phyloP scores from a whole-genome alignment of 2,113 vertebrate species.

The Aspidoscelis tigris region DNA sequence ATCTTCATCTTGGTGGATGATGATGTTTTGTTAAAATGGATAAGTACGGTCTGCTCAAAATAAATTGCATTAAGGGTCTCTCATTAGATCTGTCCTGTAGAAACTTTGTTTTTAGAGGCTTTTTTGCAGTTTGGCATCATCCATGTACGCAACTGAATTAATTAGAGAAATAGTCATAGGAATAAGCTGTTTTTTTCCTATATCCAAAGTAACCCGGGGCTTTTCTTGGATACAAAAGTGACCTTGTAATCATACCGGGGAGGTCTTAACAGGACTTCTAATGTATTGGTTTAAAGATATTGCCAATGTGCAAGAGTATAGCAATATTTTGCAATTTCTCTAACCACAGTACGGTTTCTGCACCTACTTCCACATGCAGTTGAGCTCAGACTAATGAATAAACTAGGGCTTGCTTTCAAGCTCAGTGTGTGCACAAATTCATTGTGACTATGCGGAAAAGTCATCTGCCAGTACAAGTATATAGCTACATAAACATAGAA shows the following conservation, averaged over 20 bases:
- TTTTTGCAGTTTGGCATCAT: too few species aligned
- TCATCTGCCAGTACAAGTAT: neutral
- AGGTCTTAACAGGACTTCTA: neutral
- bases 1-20: neutral
- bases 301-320: neutral
- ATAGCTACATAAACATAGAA: neutral
- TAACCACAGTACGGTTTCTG: neutral
- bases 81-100: too few species aligned
- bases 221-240: neutral
- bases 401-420: too few species aligned
- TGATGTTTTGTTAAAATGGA: neutral
- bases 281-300: neutral
- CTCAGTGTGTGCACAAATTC: too few species aligned
- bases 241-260: neutral
- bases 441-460: too few species aligned
- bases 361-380: neutral
- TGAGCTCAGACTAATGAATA: neutral
- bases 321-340: neutral
- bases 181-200: neutral
- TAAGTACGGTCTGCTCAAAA: neutral
- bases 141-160: too few species aligned
- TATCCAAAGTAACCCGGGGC: neutral
- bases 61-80: too few species aligned
- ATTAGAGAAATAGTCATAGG: too few species aligned
- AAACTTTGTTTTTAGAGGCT: too few species aligned